Evolutionary conservation across 1,140 invertebrate genomes (phyloP).

Genomic region (Zaprionus vittiger): DNA sequence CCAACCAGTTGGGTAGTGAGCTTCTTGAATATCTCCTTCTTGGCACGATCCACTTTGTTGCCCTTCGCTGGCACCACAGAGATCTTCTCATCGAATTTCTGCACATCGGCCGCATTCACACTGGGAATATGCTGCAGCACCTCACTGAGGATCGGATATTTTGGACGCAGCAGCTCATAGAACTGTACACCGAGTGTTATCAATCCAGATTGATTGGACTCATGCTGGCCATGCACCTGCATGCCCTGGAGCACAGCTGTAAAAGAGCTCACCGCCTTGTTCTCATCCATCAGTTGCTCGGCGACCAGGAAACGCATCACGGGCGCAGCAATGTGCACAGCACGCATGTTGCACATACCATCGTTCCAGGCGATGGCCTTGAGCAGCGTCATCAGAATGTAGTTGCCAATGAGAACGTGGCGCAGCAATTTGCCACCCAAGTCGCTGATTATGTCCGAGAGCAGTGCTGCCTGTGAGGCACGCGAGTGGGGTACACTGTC

Average conservation of each 20-base stretch:
- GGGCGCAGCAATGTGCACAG: conserved; percentile 89
- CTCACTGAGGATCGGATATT: conserved; percentile 87
- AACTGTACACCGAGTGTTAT: conserved; percentile 86
- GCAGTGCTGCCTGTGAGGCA: conserved; percentile 85
- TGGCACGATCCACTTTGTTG: conserved; percentile 93
- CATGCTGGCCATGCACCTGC: conserved; percentile 93
- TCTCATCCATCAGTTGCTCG: conserved; percentile 87
- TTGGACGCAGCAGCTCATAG: conserved; percentile 92
- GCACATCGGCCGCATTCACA: conserved; percentile 90
- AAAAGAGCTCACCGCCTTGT: conserved; percentile 89
- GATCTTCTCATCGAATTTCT: conserved; percentile 94
- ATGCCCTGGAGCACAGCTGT: conserved; percentile 90
- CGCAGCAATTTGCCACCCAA: conserved; percentile 89
- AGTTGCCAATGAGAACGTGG: conserved; percentile 88
- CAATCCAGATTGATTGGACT: conserved; percentile 87
- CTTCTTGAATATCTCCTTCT: conserved; percentile 95
- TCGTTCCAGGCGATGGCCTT: conserved; percentile 94
- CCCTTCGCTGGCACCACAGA: conserved; percentile 88
- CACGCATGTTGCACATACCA: conserved; percentile 91
- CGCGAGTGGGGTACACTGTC: conserved; percentile 86
- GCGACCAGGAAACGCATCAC: conserved; percentile 87
- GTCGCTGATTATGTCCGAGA: conserved; percentile 89
- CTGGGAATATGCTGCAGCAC: conserved; percentile 91
- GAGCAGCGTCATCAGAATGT: conserved; percentile 87
- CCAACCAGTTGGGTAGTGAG: conserved; percentile 92